Evolutionary conservation across 1,140 invertebrate genomes (phyloP).

Genomic region (Drosophila truncata): DNA sequence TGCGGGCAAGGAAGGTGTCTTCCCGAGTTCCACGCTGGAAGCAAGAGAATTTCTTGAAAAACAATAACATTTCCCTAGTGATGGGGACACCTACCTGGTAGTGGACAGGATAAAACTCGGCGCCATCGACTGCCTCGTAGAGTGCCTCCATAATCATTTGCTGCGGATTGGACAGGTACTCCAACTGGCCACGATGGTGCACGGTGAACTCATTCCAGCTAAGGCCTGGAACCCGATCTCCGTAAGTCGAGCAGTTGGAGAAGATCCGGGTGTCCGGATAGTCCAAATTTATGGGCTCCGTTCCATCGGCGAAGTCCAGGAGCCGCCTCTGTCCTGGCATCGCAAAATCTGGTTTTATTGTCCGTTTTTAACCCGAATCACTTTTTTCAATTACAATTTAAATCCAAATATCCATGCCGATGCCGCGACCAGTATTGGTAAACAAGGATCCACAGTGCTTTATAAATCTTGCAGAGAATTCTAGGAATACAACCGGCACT

Average conservation of each 20-base stretch:
- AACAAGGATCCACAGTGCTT: neutral
- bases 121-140: slow-evolving; percentile 48
- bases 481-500: neutral
- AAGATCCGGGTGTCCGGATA: slow-evolving; percentile 36
- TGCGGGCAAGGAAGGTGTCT: slow-evolving; percentile 54
- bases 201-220: slow-evolving; percentile 59
- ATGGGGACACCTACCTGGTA: slow-evolving; percentile 41
- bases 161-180: slow-evolving; percentile 21
- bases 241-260: slow-evolving; percentile 37
- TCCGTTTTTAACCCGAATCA: neutral
- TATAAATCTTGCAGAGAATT: neutral
- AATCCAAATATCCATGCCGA: neutral
- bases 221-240: slow-evolving; percentile 28
- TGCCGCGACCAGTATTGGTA: slow-evolving; percentile 3
- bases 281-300: slow-evolving; percentile 44
- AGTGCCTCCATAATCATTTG: slow-evolving; percentile 49
- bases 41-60: neutral
- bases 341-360: neutral
- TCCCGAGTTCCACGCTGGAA: slow-evolving; percentile 25
- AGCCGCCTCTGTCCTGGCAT: slow-evolving; percentile 30
- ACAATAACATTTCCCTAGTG: too few relatives aligned
- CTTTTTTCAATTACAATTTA: neutral
- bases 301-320: slow-evolving; percentile 41
- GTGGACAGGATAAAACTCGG: slow-evolving; percentile 57
- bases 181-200: slow-evolving; percentile 39